phyloP scores from a whole-genome alignment of 2,888 invertebrate genomes.

The Callimorpha dominula region DNA sequence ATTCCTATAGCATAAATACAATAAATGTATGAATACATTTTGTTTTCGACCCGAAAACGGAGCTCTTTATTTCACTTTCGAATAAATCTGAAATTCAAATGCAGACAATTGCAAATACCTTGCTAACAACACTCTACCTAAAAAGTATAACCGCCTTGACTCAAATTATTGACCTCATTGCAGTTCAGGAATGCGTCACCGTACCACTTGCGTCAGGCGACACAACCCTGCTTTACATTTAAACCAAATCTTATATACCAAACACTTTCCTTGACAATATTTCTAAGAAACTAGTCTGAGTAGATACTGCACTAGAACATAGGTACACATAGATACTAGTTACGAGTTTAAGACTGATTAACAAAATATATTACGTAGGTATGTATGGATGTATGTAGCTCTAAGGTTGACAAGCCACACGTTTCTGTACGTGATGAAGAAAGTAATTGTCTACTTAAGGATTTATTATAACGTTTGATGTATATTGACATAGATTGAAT shows the following conservation, averaged over 20 bases:
- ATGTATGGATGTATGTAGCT: slow-evolving; percentile 19
- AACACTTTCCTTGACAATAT: slow-evolving; percentile 63
- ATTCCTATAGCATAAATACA: no score
- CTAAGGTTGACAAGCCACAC: slow-evolving; percentile 48
- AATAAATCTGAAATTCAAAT: slow-evolving; percentile 8
- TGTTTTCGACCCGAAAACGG: not conserved
- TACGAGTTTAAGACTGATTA: slow-evolving; percentile 17
- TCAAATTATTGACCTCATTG: slow-evolving; percentile 57
- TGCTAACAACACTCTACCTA: slow-evolving; percentile 20
- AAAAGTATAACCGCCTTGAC: slow-evolving; percentile 51
- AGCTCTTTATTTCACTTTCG: not conserved
- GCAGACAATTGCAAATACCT: not conserved
- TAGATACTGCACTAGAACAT: slow-evolving; percentile 42
- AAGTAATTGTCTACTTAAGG: slow-evolving; percentile 47
- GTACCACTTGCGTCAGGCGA: slow-evolving; percentile 43
- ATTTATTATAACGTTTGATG: slow-evolving; percentile 26
- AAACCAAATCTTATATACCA: slow-evolving; percentile 46
- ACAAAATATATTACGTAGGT: not conserved
- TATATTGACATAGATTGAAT: not conserved
- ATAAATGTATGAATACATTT: not conserved
- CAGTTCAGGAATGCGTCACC: slow-evolving; percentile 51
- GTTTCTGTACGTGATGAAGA: slow-evolving; percentile 53
- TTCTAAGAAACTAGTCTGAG: slow-evolving; percentile 52
- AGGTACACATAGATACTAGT: slow-evolving; percentile 51
- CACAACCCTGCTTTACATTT: slow-evolving; percentile 54